These are phyloP conservation scores for Ips typographus DNA, from an alignment of 1,140 invertebrate genomes.

Conservation along the genomic window DNA sequence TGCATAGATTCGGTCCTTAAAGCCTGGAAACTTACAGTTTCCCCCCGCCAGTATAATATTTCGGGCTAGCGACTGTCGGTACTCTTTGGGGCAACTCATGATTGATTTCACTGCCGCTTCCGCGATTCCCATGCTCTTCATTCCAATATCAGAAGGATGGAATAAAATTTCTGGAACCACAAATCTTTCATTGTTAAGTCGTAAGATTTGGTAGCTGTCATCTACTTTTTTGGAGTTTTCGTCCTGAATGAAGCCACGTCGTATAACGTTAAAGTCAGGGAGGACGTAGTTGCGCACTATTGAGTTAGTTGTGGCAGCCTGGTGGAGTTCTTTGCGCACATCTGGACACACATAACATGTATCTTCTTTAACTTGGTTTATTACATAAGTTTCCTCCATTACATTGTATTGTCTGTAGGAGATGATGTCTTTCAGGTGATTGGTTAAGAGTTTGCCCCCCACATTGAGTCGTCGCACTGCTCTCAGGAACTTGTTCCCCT, in stretches of 20 bases:
- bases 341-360: conserved; percentile 91
- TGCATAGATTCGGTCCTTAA: conserved; percentile 75
- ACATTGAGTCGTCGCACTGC: conserved; percentile 87
- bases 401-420: conserved; percentile 97
- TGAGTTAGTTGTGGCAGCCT: conserved; percentile 59
- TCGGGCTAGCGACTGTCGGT: conserved; percentile 77
- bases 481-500: conserved; percentile 75
- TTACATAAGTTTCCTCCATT: conserved; percentile 99
- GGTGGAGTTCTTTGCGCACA: conserved; percentile 83
- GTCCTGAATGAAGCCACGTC: conserved; percentile 59
- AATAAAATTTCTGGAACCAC: conserved; percentile 94
- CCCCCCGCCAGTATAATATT: conserved; percentile 96
- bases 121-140: conserved; percentile 90
- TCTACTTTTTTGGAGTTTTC: conserved; percentile 57
- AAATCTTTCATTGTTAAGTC: conserved; percentile 91
- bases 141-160: conserved; percentile 92
- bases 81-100: conserved; percentile 71
- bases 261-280: conserved; percentile 64
- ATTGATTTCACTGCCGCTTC: conserved; percentile 84
- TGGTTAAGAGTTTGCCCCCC: conserved; percentile 95
- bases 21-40: conserved; percentile 79
- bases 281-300: conserved; percentile 91
- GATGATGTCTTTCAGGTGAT: conserved; percentile 97
- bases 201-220: conserved; percentile 75
- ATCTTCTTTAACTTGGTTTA: conserved; percentile 99